Evolutionary conservation across 1,140 invertebrate genomes (phyloP).

Genomic region (Sipha flava): DNA sequence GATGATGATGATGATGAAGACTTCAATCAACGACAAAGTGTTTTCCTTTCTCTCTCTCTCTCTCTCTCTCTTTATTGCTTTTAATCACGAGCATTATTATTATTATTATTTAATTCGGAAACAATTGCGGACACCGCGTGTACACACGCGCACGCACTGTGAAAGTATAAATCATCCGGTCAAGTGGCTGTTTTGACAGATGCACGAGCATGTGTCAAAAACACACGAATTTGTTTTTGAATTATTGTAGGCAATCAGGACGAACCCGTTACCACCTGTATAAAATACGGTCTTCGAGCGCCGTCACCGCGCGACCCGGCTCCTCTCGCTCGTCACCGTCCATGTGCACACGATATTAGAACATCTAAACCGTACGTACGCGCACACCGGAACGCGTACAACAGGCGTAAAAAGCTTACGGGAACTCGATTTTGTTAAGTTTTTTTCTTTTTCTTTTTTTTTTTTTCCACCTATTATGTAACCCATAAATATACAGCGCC

Average conservation of each 20-base stretch:
- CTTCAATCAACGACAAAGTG: not conserved
- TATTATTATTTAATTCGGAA: slow-evolving; percentile 27
- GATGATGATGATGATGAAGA: not conserved
- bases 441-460: no score
- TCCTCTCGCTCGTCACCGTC: no score
- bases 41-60: not conserved
- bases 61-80: not conserved
- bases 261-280: not conserved
- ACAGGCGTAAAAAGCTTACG: no score
- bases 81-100: slow-evolving; percentile 17
- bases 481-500: no score
- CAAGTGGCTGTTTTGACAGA: slow-evolving; percentile 27
- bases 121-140: not conserved
- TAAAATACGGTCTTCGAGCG: no score
- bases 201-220: slow-evolving; percentile 29
- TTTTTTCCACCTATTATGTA: no score
- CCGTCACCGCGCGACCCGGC: no score
- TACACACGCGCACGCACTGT: not conserved
- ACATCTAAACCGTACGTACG: no score
- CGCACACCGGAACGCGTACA: no score
- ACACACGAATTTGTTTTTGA: not conserved
- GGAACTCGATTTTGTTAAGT: no score
- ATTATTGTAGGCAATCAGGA: slow-evolving; percentile 5
- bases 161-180: slow-evolving; percentile 32
- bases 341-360: no score